Conservation (phyloP, 2,797 vertebrate species). For the Epinephelus malabaricus region DNA sequence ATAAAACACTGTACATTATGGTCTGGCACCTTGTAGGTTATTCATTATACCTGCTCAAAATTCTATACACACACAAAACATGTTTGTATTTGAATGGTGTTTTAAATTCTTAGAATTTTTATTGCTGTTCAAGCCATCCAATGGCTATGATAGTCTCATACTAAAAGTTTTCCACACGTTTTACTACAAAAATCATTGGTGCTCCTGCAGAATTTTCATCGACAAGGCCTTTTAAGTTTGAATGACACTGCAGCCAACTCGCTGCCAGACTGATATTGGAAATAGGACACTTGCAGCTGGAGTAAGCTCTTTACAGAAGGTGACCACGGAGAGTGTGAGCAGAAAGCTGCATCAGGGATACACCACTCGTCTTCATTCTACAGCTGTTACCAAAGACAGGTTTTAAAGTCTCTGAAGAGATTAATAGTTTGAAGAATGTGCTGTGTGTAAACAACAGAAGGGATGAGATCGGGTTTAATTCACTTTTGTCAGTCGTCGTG, state of each 20-base stretch:
- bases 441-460: slow-evolving; percentile 23
- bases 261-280: slow-evolving; percentile 29
- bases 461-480: slow-evolving; percentile 24
- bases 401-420: slow-evolving; percentile 15
- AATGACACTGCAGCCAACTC: slow-evolving; percentile 28
- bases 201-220: background rate
- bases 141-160: no score
- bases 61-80: background rate
- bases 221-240: background rate
- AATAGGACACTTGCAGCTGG: slow-evolving; percentile 56
- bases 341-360: slow-evolving; percentile 20
- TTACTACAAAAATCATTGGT: no score
- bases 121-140: background rate
- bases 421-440: background rate
- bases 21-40: slow-evolving; percentile 1
- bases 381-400: slow-evolving; percentile 10
- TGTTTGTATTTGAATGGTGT: background rate
- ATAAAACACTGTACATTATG: slow-evolving; percentile 12
- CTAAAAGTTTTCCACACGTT: no score
- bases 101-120: background rate
- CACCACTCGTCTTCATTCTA: background rate
- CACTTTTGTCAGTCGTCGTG: background rate
- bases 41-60: background rate
- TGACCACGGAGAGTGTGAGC: slow-evolving; percentile 36
- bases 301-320: slow-evolving; percentile 50